Evolutionary conservation across 2,797 vertebrate species (phyloP).

Genomic region (Tapirus indicus): DNA sequence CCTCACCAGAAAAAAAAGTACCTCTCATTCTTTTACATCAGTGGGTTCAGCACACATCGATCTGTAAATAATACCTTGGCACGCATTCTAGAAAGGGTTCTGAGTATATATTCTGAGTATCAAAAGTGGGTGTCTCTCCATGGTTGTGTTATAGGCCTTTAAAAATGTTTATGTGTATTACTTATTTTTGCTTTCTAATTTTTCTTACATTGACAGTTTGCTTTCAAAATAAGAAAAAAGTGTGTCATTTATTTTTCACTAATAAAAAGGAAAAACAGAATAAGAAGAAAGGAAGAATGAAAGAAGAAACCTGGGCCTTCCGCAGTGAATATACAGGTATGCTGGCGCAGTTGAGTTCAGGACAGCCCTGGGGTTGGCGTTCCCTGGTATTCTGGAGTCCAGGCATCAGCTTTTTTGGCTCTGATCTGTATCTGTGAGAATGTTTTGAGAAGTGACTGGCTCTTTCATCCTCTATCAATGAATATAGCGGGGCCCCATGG

Average conservation of each 20-base stretch:
- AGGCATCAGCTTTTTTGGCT: neutral
- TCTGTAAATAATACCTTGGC: neutral
- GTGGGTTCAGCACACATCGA: neutral
- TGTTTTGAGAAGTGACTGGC: neutral
- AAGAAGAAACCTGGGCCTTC: neutral
- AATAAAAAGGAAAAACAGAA: neutral
- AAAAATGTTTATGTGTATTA: neutral
- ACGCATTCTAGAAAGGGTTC: neutral
- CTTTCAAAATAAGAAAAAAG: conserved; percentile 7
- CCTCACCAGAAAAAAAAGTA: neutral
- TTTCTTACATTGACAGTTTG: neutral
- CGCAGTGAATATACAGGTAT: fast-evolving
- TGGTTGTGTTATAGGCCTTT: neutral
- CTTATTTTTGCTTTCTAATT: neutral
- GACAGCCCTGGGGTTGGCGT: neutral
- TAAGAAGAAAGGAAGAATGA: neutral
- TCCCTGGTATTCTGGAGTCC: neutral
- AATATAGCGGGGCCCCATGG: neutral
- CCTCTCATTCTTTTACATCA: neutral
- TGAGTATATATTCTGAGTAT: neutral
- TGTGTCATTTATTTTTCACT: neutral
- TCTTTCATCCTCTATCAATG: neutral
- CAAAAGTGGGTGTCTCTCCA: neutral
- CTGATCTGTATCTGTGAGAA: neutral
- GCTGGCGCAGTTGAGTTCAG: fast-evolving